Conservation (phyloP, 2,797 vertebrate genomes). For the Onychomys torridus region DNA sequence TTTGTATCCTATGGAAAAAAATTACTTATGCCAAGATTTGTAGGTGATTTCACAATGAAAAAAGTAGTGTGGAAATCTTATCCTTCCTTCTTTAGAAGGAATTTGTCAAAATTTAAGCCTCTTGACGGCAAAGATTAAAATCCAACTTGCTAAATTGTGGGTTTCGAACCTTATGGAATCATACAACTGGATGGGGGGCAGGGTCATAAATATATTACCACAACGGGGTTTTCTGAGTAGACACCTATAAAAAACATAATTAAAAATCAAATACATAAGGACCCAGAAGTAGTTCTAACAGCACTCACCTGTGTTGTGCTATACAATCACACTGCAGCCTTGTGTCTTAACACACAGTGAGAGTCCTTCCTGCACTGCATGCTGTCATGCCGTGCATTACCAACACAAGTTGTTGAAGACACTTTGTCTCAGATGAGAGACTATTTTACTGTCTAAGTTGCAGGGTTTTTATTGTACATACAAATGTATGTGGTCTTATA, state of each 20-base stretch:
- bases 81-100: neutral
- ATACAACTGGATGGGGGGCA: neutral
- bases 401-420: neutral
- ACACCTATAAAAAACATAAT: neutral
- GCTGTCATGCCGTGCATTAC: neutral
- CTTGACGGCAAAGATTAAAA: neutral
- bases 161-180: neutral
- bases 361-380: neutral
- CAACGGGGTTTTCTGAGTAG: neutral
- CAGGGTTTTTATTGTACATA: neutral
- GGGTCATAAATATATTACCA: neutral
- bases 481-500: neutral
- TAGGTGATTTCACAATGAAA: conserved; percentile 11
- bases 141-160: neutral
- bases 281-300: too few species aligned
- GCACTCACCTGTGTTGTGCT: too few species aligned
- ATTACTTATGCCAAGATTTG: neutral
- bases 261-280: neutral
- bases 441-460: neutral
- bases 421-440: neutral
- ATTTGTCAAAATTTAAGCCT: conserved; percentile 3
- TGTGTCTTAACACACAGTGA: neutral
- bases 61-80: neutral
- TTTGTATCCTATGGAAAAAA: neutral
- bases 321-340: neutral